Evolutionary conservation across 1,140 invertebrate genomes (phyloP), one percentile per base, ranked within the genome.

Genomic region (Diuraphis noxia): DNA sequence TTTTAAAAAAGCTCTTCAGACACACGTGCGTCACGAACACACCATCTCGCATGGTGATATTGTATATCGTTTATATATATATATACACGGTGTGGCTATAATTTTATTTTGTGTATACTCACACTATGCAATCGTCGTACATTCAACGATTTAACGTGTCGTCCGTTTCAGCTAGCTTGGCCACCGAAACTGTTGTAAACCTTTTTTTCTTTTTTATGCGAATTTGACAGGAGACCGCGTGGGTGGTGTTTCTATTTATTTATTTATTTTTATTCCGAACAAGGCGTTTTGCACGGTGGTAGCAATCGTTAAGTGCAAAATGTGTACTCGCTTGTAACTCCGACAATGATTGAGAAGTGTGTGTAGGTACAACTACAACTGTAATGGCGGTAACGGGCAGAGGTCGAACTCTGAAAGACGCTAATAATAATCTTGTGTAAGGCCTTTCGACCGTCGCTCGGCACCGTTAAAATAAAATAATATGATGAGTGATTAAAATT

Each of bases 381-480:
- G 52, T 9, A 56, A 56, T 56, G 1, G 9, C 2, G 52, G 52
- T n/a, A 30, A 63, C 30, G 25, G 30, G 13, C 30, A 49, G 56
- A n/a, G 13, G 13, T 0, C 10, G 13, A 63, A 5, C 13, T 30
- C 30, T n/a, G 30, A 0, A n/a, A 0, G 30, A n/a, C 13, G 5
- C 0, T 52, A 25, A 52, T 17, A n/a, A 63, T n/a, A 63, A 25
- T 30, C 10, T 17, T 49, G 46, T 7, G 19, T 19, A 21, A 21
- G 4, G 46, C 19, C 46, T 0, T 49, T 49, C 43, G 2, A 2
- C 9, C 25, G 25, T 9, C 25, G 30, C 9, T 56, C 52, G 10
- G 21, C 1, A 30, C 9, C 10, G 52, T 30, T 30, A 13, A 30
- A 63, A n/a, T 6, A 49, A n/a, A n/a, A 21, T 23, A 46, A 10